These are phyloP conservation scores for Hapalemur alaotrensis DNA, from an alignment of 2,797 vertebrate species.

Conservation along the genomic window DNA sequence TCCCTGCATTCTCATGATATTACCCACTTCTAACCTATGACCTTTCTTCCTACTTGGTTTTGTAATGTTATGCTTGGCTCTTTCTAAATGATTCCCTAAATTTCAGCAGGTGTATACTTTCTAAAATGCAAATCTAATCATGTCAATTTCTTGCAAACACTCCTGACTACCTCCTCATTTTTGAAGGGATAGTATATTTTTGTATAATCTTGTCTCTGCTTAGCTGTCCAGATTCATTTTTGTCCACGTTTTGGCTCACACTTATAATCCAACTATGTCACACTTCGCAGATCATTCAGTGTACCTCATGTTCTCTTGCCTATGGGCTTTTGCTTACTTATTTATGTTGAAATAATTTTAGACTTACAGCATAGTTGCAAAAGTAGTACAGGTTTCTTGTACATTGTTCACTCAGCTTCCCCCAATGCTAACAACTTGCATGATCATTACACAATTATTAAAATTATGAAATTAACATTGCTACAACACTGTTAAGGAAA, in stretches of 20 bases:
- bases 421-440: neutral
- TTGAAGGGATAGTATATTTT: neutral
- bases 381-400: neutral
- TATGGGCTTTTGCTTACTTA: neutral
- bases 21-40: neutral
- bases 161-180: neutral
- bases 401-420: neutral
- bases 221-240: neutral
- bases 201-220: neutral
- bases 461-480: neutral
- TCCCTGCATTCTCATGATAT: neutral
- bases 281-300: neutral
- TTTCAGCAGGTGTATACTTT: neutral
- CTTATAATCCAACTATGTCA: neutral
- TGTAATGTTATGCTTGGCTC: neutral
- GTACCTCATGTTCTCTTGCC: neutral
- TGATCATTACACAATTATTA: neutral
- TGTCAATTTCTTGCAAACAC: neutral
- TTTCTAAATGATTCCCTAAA: neutral
- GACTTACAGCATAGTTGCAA: neutral
- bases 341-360: neutral
- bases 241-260: neutral
- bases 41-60: neutral
- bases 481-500: neutral
- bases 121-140: neutral